These are phyloP conservation scores for Pyrrhia umbra DNA, from an alignment of 2,888 invertebrate genomes.

Conservation along the genomic window DNA sequence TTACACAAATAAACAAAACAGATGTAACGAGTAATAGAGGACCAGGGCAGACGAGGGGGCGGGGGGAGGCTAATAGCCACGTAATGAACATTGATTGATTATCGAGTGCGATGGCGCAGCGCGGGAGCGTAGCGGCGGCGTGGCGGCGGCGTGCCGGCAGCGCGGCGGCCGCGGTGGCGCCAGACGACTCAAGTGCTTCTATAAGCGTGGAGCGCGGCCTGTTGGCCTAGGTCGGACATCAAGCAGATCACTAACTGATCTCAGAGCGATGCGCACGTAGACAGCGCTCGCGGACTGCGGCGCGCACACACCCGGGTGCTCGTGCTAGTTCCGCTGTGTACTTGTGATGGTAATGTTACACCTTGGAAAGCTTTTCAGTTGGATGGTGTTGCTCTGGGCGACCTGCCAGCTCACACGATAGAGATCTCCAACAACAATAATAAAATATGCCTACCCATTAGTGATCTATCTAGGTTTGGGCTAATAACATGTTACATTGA, in stretches of 20 bases:
- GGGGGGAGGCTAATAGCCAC: slow-evolving; percentile 50
- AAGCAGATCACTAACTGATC: slow-evolving; percentile 54
- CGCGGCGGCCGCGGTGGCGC: slow-evolving; percentile 39
- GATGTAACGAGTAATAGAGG: slow-evolving; percentile 46
- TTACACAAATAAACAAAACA: slow-evolving; percentile 56
- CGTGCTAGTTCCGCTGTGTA: slow-evolving; percentile 21
- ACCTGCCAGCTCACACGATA: slow-evolving; percentile 20
- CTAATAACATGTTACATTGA: not conserved
- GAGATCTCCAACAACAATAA: not conserved
- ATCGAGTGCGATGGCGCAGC: slow-evolving; percentile 73
- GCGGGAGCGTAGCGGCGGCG: slow-evolving; percentile 55
- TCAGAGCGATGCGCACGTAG: slow-evolving; percentile 16
- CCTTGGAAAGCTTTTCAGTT: slow-evolving; percentile 13
- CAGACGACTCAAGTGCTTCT: slow-evolving; percentile 76
- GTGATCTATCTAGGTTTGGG: not conserved
- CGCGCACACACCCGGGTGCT: not conserved
- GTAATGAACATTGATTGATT: slow-evolving; percentile 80
- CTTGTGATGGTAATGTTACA: slow-evolving; percentile 14
- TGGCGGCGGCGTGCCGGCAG: slow-evolving; percentile 27
- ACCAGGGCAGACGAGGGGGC: not conserved
- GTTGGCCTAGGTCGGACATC: slow-evolving; percentile 73
- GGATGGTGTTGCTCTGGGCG: slow-evolving; percentile 11
- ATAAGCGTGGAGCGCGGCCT: slow-evolving; percentile 66
- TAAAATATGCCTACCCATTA: not conserved
- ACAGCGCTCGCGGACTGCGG: not conserved